Conservation (phyloP, 2,888 invertebrate genomes). For the Xestia c-nigrum region DNA sequence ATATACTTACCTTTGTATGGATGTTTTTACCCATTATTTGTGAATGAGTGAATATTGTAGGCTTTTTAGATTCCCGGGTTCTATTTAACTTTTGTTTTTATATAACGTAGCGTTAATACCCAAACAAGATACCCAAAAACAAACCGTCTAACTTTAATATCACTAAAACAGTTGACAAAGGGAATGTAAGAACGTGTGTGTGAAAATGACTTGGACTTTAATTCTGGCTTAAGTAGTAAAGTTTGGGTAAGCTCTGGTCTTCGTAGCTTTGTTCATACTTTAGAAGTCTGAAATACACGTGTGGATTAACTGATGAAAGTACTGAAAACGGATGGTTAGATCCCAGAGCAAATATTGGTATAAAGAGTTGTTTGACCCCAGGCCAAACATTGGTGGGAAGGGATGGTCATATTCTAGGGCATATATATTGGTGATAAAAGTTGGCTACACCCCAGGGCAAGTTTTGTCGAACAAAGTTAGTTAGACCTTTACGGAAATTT, state of each 20-base stretch:
- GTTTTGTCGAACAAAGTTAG: neutral
- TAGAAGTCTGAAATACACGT: slow-evolving; percentile 4
- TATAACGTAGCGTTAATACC: too few species aligned
- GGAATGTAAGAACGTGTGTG: slow-evolving; percentile 1
- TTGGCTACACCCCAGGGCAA: neutral
- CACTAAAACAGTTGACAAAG: slow-evolving; percentile 3
- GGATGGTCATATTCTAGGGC: neutral
- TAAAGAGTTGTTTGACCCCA: neutral
- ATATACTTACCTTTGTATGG: too few species aligned
- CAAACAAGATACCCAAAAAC: too few species aligned
- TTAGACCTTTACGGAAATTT: neutral
- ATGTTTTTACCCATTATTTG: too few species aligned
- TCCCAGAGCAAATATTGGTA: neutral
- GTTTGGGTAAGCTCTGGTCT: slow-evolving; percentile 11
- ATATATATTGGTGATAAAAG: neutral
- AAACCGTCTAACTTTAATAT: slow-evolving; percentile 10
- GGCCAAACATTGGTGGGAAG: neutral
- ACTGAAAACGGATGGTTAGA: neutral
- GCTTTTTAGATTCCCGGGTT: too few species aligned
- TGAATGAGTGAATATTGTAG: too few species aligned
- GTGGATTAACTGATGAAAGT: slow-evolving; percentile 4
- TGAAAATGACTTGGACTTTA: slow-evolving; percentile 11
- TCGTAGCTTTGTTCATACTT: slow-evolving; percentile 6
- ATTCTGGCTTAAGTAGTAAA: slow-evolving; percentile 15
- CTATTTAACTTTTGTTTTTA: too few species aligned